Evolutionary conservation across 1,140 invertebrate species (phyloP).

Genomic region (Zaprionus camerounensis): DNA sequence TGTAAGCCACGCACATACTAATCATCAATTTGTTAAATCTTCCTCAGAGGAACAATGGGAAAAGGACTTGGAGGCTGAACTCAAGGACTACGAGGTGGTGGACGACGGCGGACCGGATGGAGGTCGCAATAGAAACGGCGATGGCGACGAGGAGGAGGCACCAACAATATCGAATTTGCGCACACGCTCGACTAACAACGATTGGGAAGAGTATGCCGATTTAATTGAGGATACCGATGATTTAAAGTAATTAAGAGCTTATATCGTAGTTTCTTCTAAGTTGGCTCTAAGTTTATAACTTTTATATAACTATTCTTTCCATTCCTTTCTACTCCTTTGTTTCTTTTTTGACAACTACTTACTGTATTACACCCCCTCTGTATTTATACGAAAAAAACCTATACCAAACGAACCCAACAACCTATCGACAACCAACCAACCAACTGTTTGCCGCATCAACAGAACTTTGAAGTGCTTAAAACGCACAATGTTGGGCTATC

Average conservation of each 20-base stretch:
- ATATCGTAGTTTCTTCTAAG: slow-evolving; percentile 85
- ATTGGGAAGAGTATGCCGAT: slow-evolving; percentile 84
- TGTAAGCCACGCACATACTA: slow-evolving; percentile 70
- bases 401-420: slow-evolving; percentile 22
- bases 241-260: slow-evolving; percentile 85
- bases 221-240: slow-evolving; percentile 84
- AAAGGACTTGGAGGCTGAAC: slow-evolving; percentile 95
- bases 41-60: slow-evolving; percentile 95
- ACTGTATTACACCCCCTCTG: slow-evolving; percentile 41
- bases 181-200: slow-evolving; percentile 82
- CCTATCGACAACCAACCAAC: slow-evolving; percentile 33
- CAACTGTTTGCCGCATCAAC: slow-evolving; percentile 37
- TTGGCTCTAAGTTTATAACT: slow-evolving; percentile 82
- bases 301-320: slow-evolving; percentile 67
- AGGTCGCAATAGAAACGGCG: slow-evolving; percentile 26
- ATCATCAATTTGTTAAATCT: slow-evolving; percentile 50
- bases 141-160: slow-evolving; percentile 63
- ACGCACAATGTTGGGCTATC: slow-evolving; percentile 83
- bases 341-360: slow-evolving; percentile 54
- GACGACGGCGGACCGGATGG: slow-evolving; percentile 84
- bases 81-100: slow-evolving; percentile 96
- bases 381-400: slow-evolving; percentile 52
- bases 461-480: slow-evolving; percentile 82
- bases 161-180: slow-evolving; percentile 84
- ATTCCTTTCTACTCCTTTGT: slow-evolving; percentile 74